Evolutionary conservation across 1,140 invertebrate genomes (phyloP), one percentile per base, ranked within the genome.

Genomic region (Pristionchus pacificus): DNA sequence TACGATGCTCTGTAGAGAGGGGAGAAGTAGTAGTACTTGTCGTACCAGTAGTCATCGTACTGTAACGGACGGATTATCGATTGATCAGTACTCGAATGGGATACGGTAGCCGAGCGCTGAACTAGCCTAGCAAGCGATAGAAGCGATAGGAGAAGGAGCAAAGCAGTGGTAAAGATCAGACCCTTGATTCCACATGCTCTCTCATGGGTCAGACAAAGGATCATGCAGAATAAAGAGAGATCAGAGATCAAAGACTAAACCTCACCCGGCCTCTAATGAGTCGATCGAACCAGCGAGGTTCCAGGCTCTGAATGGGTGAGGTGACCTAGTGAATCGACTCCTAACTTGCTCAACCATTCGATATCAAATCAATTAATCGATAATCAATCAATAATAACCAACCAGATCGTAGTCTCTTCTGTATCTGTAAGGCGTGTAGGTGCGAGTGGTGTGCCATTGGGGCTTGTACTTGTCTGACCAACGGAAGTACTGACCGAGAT

Each of bases 11-110:
- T 60, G 62, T 73, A 73, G 29, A 73, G 66, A 25, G 71, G 71
- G 33, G 71, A 73, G 71, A 68, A 73, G 65, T 75, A 75, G 71
- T 75, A 69, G 71, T 75, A 75, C 29, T 64, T 57, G 67, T 75
- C 66, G 64, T 73, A 75, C 74, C 74, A 75, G 63, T 75, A 74
- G 66, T 75, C 74, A 59, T 75, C 74, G 65, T 73, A 68, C 74
- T 75, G 60, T 65, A 74, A 70, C 25, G n/a, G 30, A 28, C 24
- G 10, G 6, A 24, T 71, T 70, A 68, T 70, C 6, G n/a, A n/a
- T n/a, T n/a, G n/a, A n/a, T n/a, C n/a, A n/a, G n/a, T n/a, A 63
- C 38, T 70, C 27, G 24, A 68, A 27, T 14, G n/a, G 55, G 60
- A 25, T 13, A 25, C 14, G 60, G 25, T 13, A 25, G 15, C 27